Percentiles rank a stretch among this genome's conserved stretches.
These are phyloP conservation scores for Melitaea cinxia DNA, from an alignment of 1,140 invertebrate species.

Conservation along the genomic window DNA sequence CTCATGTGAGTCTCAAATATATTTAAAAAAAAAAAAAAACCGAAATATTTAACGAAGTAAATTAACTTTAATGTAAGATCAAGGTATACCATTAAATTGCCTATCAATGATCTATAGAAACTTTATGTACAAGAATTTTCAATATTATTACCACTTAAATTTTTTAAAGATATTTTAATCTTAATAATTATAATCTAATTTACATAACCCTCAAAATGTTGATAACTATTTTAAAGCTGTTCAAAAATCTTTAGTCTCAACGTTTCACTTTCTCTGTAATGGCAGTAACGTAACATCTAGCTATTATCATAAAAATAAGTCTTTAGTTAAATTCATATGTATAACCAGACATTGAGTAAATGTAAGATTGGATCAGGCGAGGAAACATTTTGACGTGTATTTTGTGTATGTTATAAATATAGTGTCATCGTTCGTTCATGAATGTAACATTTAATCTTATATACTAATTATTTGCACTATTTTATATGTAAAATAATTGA, in stretches of 20 bases:
- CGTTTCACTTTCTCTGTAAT: conserved; percentile 40
- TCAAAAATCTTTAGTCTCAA: conserved; percentile 12
- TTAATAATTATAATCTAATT: background rate
- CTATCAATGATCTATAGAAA: conserved; percentile 9
- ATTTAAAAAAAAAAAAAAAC: too few species aligned
- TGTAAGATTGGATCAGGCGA: conserved; percentile 47
- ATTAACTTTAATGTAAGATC: conserved; percentile 26
- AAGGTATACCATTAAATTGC: conserved; percentile 29
- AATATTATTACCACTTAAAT: background rate
- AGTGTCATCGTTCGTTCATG: conserved; percentile 11
- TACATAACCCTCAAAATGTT: background rate
- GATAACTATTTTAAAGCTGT: conserved; percentile 8
- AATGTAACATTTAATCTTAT: conserved; percentile 18
- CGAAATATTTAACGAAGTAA: conserved; percentile 32
- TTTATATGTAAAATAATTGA: conserved; percentile 16
- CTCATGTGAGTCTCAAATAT: conserved; percentile 20
- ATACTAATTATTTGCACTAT: conserved; percentile 10
- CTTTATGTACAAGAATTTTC: conserved; percentile 14
- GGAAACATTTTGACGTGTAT: conserved; percentile 41
- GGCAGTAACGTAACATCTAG: conserved; percentile 42
- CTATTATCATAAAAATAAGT: conserved; percentile 32
- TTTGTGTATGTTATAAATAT: conserved; percentile 19
- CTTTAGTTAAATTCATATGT: conserved; percentile 38
- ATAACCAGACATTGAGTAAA: conserved; percentile 40
- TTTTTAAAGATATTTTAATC: background rate